These are phyloP conservation scores for Plagodis pulveraria DNA, from an alignment of 2,888 invertebrate species.

Conservation along the genomic window DNA sequence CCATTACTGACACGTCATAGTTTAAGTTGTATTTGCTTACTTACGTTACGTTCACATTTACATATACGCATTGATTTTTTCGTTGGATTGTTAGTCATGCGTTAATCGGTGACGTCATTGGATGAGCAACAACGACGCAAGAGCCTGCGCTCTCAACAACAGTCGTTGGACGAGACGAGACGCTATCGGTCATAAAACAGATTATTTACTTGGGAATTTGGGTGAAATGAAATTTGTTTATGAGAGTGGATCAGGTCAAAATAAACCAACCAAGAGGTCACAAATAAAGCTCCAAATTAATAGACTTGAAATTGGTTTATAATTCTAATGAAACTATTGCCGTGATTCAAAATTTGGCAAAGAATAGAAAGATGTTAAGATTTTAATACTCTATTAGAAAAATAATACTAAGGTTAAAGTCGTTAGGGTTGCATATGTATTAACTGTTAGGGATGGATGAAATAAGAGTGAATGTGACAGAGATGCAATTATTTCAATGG, in stretches of 20 bases:
- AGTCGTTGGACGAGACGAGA: conserved; percentile 7
- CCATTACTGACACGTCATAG: conserved; percentile 20
- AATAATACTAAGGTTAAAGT: no score
- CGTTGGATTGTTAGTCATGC: conserved; percentile 69
- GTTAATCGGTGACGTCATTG: conserved; percentile 75
- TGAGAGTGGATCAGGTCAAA: conserved; percentile 18
- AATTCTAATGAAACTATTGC: no score
- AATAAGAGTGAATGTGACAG: no score
- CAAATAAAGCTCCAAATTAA: no score
- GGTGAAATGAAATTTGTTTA: conserved; percentile 58
- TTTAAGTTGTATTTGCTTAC: conserved; percentile 30
- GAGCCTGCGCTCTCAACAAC: conserved; percentile 45
- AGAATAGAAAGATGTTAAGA: no score
- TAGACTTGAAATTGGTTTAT: no score
- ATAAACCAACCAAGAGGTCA: no score
- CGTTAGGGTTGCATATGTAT: no score
- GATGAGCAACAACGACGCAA: conserved; percentile 69
- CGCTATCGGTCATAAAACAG: conserved; percentile 56
- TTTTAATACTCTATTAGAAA: no score
- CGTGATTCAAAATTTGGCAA: no score
- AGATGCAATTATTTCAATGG: no score
- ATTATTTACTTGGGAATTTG: conserved; percentile 60
- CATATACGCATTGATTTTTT: conserved; percentile 53
- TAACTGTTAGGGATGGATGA: no score
- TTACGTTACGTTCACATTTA: conserved; percentile 6